A percentile compares a stretch with the other conserved stretches of the same genome.
These are phyloP conservation scores for Lycorma delicatula DNA, from an alignment of 1,140 invertebrate genomes.

Conservation along the genomic window DNA sequence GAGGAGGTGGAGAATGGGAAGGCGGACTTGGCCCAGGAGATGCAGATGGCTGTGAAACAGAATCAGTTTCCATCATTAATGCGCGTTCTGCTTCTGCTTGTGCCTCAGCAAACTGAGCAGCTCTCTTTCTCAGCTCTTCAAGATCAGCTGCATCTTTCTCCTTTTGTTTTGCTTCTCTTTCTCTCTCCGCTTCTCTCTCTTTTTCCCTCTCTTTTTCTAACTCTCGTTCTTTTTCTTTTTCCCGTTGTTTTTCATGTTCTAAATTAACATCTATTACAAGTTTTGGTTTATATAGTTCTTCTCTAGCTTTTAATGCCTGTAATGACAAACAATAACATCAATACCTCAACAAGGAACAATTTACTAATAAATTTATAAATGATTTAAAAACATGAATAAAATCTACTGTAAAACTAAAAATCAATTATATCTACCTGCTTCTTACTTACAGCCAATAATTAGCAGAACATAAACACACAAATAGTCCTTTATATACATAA, in stretches of 20 bases:
- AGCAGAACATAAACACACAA: too few species aligned
- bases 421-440: too few species aligned
- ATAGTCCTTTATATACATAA: too few species aligned
- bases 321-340: constrained; percentile 28
- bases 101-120: constrained; percentile 23
- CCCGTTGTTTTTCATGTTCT: constrained; percentile 44
- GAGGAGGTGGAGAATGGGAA: constrained; percentile 8
- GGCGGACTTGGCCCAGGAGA: background rate
- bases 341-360: too few species aligned
- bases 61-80: constrained; percentile 9
- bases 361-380: too few species aligned
- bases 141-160: constrained; percentile 20
- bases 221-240: constrained; percentile 45
- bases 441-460: too few species aligned
- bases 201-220: constrained; percentile 36
- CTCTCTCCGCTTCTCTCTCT: constrained; percentile 42
- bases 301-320: constrained; percentile 60
- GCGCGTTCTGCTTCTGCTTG: constrained; percentile 16
- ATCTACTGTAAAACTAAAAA: too few species aligned
- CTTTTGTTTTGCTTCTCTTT: constrained; percentile 37
- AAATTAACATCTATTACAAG: constrained; percentile 59
- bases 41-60: background rate
- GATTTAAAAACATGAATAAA: too few species aligned
- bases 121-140: constrained; percentile 39
- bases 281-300: constrained; percentile 75